These are phyloP conservation scores for Drosophila parabipectinata DNA, from an alignment of 1,140 invertebrate species.

Conservation along the genomic window DNA sequence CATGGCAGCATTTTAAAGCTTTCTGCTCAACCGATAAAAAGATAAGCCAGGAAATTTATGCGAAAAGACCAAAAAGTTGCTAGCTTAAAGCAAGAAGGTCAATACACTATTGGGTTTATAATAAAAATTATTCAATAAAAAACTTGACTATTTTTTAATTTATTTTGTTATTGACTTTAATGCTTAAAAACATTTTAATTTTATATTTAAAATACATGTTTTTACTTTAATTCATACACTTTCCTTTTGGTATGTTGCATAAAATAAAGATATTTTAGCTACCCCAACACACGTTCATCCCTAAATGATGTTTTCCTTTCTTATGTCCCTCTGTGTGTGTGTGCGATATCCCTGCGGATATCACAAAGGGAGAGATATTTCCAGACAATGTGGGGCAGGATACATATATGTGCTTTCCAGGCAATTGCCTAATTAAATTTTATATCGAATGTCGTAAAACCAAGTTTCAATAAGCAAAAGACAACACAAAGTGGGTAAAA, in stretches of 20 bases:
- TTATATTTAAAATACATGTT: neutral
- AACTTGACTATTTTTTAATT: too few species aligned
- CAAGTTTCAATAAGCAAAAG: conserved; percentile 71
- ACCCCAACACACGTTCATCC: conserved; percentile 40
- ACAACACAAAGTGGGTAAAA: conserved; percentile 29
- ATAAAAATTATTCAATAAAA: neutral
- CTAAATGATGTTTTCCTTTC: conserved; percentile 38
- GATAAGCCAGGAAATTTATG: conserved; percentile 63
- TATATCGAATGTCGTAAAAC: conserved; percentile 77
- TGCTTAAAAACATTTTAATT: neutral
- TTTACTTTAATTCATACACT: neutral
- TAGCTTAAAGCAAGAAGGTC: neutral
- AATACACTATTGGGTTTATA: neutral
- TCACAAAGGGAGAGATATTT: conserved; percentile 7
- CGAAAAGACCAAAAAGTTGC: conserved; percentile 4
- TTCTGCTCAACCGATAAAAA: conserved; percentile 54
- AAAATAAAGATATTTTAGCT: conserved; percentile 61
- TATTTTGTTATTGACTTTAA: neutral
- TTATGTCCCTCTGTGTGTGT: neutral
- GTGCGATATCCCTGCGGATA: conserved; percentile 16
- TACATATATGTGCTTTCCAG: conserved; percentile 47
- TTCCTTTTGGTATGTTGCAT: conserved; percentile 1
- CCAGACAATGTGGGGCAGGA: conserved; percentile 24
- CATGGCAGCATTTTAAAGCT: conserved; percentile 61
- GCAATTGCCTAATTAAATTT: conserved; percentile 80